These are phyloP conservation scores for Catharus ustulatus DNA, from an alignment of 2,797 vertebrate genomes.

Conservation along the genomic window DNA sequence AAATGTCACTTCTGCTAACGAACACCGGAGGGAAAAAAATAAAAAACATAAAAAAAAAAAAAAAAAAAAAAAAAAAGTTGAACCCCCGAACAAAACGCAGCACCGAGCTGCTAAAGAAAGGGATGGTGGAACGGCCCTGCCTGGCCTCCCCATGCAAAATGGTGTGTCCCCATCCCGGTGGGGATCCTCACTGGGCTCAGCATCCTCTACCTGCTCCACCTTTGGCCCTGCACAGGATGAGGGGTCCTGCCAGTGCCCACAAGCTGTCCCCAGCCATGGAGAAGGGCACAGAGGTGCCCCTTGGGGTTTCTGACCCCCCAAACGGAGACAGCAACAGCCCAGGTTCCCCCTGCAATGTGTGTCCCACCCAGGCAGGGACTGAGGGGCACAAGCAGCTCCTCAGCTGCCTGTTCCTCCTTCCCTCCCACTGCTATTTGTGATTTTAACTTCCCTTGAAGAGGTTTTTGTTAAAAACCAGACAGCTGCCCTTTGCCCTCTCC, in stretches of 20 bases:
- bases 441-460: not conserved
- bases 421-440: accelerated
- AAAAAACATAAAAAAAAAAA: not conserved
- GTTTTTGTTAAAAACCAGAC: not conserved
- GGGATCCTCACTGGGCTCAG: not conserved
- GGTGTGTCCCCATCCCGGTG: accelerated
- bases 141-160: accelerated
- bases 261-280: not conserved
- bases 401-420: not conserved
- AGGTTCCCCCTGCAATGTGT: not conserved
- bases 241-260: accelerated
- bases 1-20: constrained; percentile 72
- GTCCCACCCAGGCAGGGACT: not conserved
- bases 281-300: not conserved
- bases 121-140: accelerated
- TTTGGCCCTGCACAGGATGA: not conserved
- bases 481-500: accelerated
- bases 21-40: constrained; percentile 1
- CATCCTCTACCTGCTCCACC: not conserved
- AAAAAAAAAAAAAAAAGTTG: not conserved
- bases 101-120: not conserved
- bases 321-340: accelerated
- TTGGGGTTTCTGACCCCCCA: not conserved
- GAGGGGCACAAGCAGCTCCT: not conserved
- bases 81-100: not conserved